Percentiles rank a stretch among this genome's conserved stretches.
These are phyloP conservation scores for Colaptes auratus DNA, from an alignment of 2,113 vertebrate species.

Conservation along the genomic window DNA sequence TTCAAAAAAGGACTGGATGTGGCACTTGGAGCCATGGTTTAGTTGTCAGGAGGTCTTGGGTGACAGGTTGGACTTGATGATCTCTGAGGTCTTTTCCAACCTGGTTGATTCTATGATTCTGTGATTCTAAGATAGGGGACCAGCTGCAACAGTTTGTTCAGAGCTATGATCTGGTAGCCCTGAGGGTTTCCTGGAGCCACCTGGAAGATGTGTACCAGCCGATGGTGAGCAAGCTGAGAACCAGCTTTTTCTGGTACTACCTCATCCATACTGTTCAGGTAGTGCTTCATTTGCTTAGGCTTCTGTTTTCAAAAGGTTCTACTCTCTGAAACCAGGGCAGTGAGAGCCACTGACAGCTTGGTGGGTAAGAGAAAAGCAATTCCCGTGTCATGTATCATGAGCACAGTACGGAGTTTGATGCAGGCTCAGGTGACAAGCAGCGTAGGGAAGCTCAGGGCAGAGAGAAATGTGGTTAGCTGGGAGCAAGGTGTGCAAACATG, in stretches of 20 bases:
- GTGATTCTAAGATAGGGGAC: constrained; percentile 84
- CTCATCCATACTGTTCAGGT: constrained; percentile 89
- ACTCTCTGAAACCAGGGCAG: neutral
- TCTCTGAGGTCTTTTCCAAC: too few relatives aligned
- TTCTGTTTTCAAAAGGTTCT: neutral
- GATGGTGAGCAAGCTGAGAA: constrained; percentile 92
- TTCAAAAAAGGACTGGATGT: too few relatives aligned
- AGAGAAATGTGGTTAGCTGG: neutral
- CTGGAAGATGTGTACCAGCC: constrained; percentile 93
- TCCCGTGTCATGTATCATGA: neutral
- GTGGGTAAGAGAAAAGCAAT: neutral
- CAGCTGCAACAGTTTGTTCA: constrained; percentile 92
- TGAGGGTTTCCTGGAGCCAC: constrained; percentile 94
- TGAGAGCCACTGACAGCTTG: neutral
- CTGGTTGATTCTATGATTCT: too few relatives aligned
- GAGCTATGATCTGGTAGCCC: constrained; percentile 84
- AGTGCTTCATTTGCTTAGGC: neutral
- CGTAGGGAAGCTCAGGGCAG: neutral
- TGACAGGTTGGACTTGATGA: too few relatives aligned
- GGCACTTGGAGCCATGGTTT: too few relatives aligned
- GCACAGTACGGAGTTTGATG: neutral
- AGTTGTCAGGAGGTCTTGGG: too few relatives aligned
- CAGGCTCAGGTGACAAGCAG: neutral
- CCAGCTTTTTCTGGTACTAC: constrained; percentile 93
- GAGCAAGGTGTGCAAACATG: neutral